Conservation (phyloP, 2,113 vertebrate genomes). For the Corynorhinus townsendii region DNA sequence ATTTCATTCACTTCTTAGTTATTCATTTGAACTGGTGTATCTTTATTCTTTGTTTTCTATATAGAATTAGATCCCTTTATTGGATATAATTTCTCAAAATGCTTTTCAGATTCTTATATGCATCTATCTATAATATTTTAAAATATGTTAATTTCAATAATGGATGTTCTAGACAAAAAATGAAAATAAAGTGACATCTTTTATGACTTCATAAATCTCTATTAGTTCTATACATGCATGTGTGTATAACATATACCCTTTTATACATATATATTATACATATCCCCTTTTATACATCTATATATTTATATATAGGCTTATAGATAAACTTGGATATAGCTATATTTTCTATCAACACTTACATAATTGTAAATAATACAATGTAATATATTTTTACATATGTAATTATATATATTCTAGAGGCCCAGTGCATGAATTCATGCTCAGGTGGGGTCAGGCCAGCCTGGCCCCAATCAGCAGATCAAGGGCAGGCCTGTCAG, state of each 20-base stretch:
- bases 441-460: too few relatives aligned
- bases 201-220: background rate
- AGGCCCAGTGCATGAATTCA: too few relatives aligned
- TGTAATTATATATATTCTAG: too few relatives aligned
- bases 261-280: background rate
- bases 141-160: slow-evolving; percentile 16
- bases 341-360: background rate
- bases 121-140: background rate
- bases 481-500: too few relatives aligned
- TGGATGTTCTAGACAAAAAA: background rate
- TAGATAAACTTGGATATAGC: background rate
- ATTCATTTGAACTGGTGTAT: background rate
- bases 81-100: background rate
- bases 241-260: background rate
- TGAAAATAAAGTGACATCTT: background rate
- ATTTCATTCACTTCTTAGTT: background rate
- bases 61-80: background rate
- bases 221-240: background rate
- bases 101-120: background rate
- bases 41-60: background rate
- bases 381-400: background rate
- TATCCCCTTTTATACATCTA: background rate
- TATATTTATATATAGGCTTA: background rate
- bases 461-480: too few relatives aligned
- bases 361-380: background rate